Conservation (phyloP, 1,140 invertebrate genomes). For the Acromyrmex echinatior region DNA sequence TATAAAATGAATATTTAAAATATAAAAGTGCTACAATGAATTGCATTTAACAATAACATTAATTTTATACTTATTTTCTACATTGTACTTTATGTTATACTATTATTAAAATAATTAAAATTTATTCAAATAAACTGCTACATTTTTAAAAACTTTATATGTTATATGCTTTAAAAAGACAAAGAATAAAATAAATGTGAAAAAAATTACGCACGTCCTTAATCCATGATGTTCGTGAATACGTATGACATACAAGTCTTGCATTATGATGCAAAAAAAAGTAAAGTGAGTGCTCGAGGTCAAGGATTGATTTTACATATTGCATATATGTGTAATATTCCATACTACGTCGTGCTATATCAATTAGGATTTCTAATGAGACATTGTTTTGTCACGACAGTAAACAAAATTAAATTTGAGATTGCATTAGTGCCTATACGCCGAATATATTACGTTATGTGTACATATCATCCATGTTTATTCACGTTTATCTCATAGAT, state of each 20-base stretch:
- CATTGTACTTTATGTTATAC: background rate
- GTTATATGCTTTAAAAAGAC: background rate
- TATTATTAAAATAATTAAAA: background rate
- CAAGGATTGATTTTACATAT: conserved; percentile 10
- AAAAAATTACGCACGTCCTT: background rate
- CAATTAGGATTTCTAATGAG: conserved; percentile 20
- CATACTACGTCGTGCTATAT: background rate
- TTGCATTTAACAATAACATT: background rate
- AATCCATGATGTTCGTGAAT: background rate
- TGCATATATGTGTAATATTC: background rate
- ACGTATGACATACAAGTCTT: background rate
- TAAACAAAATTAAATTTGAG: conserved; percentile 9
- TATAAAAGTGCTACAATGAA: background rate
- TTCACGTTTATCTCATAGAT: background rate
- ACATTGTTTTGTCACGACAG: background rate
- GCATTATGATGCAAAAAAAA: conserved; percentile 9
- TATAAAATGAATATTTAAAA: background rate
- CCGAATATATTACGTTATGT: background rate
- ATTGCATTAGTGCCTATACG: background rate
- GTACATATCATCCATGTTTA: background rate
- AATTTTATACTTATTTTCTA: too few species aligned
- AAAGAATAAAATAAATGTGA: background rate
- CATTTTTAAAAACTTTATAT: conserved; percentile 13
- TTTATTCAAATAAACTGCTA: background rate
- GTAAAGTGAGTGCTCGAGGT: conserved; percentile 1